Base-by-base conservation (phyloP, 2,888 invertebrate species). In the Teinopalpus imperialis region DNA sequence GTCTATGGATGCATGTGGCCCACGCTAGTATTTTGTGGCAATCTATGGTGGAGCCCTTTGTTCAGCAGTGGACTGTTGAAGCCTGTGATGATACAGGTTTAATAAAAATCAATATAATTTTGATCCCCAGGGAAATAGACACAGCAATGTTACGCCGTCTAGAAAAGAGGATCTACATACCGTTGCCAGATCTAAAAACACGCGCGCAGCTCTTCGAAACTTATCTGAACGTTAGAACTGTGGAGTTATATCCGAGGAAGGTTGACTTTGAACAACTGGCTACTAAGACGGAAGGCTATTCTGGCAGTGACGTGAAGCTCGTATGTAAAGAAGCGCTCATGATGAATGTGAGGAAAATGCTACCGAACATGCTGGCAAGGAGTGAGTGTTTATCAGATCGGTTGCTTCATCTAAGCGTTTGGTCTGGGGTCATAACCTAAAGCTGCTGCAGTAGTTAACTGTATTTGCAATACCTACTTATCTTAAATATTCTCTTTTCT, bases 271-370 rank as follows among this genome's bases (percentile, higher is more conserved):
- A 71, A 2, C 70, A 80, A 20, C 61, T 94, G 54, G 88, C 92
- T 0, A 57, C 71, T 2, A 67, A 80, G 41, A 95, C 95, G 0
- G 91, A 93, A 7, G 93, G 94, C 2, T 98, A 96, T 69, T 96
- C 97, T 0, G 97, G 97, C 0, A 95, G 96, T 6, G 98, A 98
- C 68, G 92, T 98, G 35, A 94, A 94, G 62, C 81, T 95, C 53
- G 92, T 96, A 18, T 96, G 96, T 70, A 97, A 97, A 75, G 97
- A 98, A 87, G 94, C 96, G 0, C 92, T 94, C 44, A 97, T 98
- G 96, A 87, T 90, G 16, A 91, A 93, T 14, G 90, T 97, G 13
- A 90, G 97, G 64, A 93, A 92, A 62, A 89, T 92, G 59, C 56
- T 87, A 52, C 83, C 83, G 0, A 63, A 59, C 49, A 75, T 85